Percentiles rank a stretch among this genome's conserved stretches.
Evolutionary conservation across 2,113 vertebrate species (phyloP).

Genomic region (Pelusios castaneus): DNA sequence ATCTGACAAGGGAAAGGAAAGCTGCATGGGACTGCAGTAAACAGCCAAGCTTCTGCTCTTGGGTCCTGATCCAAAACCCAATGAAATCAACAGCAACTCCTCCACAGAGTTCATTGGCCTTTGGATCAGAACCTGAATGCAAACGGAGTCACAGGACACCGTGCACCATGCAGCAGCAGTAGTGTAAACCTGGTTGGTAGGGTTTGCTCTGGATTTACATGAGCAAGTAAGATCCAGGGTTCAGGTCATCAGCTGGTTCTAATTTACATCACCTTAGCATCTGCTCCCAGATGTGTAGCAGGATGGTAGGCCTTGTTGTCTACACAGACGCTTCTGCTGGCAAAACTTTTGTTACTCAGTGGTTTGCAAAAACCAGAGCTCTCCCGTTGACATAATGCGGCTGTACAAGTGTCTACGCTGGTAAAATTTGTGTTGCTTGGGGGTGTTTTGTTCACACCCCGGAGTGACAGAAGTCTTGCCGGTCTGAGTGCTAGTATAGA

Average conservation of each 20-base stretch:
- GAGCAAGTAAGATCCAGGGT: not conserved
- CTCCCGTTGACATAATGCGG: too few relatives aligned
- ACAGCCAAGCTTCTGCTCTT: not conserved
- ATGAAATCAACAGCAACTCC: not conserved
- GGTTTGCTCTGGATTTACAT: not conserved
- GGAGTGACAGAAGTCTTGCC: too few relatives aligned
- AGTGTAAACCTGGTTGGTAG: not conserved
- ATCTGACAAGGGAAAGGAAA: not conserved
- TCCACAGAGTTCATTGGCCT: not conserved
- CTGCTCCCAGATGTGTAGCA: not conserved
- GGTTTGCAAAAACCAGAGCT: too few relatives aligned
- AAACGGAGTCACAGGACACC: not conserved
- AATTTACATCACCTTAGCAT: not conserved
- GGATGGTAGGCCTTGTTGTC: not conserved
- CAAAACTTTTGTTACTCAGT: too few relatives aligned
- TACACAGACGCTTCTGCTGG: too few relatives aligned
- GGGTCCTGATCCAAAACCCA: not conserved
- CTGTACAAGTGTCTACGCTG: too few relatives aligned
- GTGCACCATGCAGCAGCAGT: not conserved
- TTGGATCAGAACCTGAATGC: not conserved
- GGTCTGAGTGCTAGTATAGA: too few relatives aligned
- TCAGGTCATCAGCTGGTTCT: not conserved
- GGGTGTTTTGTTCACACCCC: too few relatives aligned
- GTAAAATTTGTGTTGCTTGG: too few relatives aligned
- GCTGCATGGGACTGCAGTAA: not conserved